These are phyloP conservation scores for Antheraea assamensis DNA, from an alignment of 2,888 invertebrate species.

Conservation along the genomic window DNA sequence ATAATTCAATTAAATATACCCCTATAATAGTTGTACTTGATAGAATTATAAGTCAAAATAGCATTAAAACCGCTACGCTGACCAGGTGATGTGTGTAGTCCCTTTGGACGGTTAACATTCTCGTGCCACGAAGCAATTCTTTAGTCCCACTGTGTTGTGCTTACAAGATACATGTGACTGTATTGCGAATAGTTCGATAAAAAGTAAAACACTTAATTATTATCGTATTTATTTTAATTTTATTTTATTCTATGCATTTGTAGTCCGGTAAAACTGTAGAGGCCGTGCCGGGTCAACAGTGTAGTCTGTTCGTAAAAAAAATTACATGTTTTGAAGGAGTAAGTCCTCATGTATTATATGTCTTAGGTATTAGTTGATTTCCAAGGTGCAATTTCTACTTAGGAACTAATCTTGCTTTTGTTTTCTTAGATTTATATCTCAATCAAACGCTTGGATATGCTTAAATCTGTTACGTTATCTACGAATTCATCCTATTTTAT, in stretches of 20 bases:
- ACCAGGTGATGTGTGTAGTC: neutral
- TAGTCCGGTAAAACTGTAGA: no score
- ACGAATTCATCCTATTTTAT: neutral
- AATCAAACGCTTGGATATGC: neutral
- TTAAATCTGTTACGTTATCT: neutral
- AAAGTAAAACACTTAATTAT: neutral
- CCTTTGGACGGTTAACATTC: constrained; percentile 17
- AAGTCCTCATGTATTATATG: no score
- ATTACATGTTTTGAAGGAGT: no score
- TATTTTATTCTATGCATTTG: no score
- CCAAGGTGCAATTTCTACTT: no score
- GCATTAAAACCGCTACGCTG: constrained; percentile 12
- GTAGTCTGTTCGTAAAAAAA: no score
- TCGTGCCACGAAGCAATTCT: constrained; percentile 24
- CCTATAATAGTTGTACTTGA: neutral
- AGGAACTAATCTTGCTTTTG: neutral
- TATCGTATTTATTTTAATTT: no score
- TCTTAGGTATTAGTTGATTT: no score
- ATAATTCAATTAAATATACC: no score
- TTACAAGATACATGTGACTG: constrained; percentile 17
- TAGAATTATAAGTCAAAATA: neutral
- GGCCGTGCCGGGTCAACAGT: no score
- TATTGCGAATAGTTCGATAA: constrained; percentile 7
- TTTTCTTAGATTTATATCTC: neutral
- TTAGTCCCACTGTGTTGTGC: constrained; percentile 16